Conservation (phyloP, 1,140 invertebrate species). For the Panagrolaimus sp. region DNA sequence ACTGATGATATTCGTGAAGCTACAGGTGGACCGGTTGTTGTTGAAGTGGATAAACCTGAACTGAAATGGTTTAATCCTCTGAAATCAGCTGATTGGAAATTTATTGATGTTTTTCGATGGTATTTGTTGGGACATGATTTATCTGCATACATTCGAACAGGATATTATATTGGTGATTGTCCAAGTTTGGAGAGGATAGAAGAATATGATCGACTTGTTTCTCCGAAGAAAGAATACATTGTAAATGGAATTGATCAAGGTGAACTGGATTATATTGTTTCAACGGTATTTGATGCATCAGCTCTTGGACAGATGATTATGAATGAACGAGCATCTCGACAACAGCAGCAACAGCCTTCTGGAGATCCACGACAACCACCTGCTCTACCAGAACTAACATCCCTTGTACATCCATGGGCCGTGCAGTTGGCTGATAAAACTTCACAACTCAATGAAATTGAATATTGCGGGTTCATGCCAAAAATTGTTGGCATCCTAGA, state of each 20-base stretch:
- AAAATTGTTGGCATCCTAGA: neutral
- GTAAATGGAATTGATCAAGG: conserved; percentile 4
- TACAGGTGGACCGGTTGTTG: neutral
- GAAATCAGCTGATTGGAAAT: neutral
- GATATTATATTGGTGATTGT: neutral
- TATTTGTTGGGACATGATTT: neutral
- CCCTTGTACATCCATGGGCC: neutral
- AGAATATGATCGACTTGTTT: neutral
- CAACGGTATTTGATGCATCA: neutral
- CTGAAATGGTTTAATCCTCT: conserved; percentile 25
- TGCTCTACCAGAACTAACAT: neutral
- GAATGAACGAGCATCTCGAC: neutral
- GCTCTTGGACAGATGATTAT: neutral
- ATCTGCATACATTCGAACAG: neutral
- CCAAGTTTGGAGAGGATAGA: neutral
- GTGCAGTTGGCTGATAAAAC: conserved; percentile 29
- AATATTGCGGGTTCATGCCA: neutral
- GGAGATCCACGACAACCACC: too few species aligned
- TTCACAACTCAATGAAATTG: conserved; percentile 32
- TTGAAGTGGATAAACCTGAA: neutral
- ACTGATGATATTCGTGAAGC: conserved; percentile 40
- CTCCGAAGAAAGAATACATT: neutral
- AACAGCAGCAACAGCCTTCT: neutral
- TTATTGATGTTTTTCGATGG: neutral
- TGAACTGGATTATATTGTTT: neutral